Percentiles rank a stretch among this genome's conserved stretches.
phyloP scores from a whole-genome alignment of 2,113 vertebrate genomes.

The Vulpes ferrilata region DNA sequence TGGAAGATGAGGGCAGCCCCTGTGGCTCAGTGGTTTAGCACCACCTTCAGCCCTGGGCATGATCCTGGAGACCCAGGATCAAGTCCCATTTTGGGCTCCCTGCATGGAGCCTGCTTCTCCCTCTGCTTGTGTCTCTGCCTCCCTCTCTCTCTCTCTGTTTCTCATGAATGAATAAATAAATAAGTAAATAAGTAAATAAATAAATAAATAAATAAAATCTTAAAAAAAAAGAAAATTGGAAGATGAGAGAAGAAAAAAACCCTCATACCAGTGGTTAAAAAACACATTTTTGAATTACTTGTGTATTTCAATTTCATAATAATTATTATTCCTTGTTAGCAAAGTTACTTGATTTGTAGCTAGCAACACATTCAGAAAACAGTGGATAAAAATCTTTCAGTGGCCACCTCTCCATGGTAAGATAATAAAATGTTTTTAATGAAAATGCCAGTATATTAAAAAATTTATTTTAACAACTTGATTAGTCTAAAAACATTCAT shows the following conservation, averaged over 20 bases:
- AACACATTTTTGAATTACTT: not conserved
- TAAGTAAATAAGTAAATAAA: too few relatives aligned
- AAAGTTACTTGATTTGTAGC: slow-evolving; percentile 3
- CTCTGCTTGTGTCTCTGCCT: too few relatives aligned
- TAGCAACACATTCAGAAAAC: not conserved
- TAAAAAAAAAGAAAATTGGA: not conserved
- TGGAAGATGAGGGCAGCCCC: not conserved
- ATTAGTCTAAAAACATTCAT: not conserved
- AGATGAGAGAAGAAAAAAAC: not conserved
- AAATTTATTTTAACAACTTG: not conserved
- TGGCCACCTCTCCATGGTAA: not conserved
- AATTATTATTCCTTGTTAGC: not conserved
- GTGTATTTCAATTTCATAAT: not conserved
- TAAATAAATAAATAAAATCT: too few relatives aligned
- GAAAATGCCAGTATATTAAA: not conserved
- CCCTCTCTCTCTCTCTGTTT: too few relatives aligned
- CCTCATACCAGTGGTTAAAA: not conserved
- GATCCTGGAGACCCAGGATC: too few relatives aligned
- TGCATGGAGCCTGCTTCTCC: too few relatives aligned
- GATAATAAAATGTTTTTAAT: slow-evolving; percentile 13
- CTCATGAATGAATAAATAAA: too few relatives aligned
- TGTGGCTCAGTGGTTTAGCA: too few relatives aligned
- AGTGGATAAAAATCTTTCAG: not conserved
- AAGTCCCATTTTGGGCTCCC: too few relatives aligned
- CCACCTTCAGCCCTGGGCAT: too few relatives aligned